These are phyloP conservation scores for Macrotus californicus DNA, from an alignment of 2,113 vertebrate genomes.

Conservation along the genomic window DNA sequence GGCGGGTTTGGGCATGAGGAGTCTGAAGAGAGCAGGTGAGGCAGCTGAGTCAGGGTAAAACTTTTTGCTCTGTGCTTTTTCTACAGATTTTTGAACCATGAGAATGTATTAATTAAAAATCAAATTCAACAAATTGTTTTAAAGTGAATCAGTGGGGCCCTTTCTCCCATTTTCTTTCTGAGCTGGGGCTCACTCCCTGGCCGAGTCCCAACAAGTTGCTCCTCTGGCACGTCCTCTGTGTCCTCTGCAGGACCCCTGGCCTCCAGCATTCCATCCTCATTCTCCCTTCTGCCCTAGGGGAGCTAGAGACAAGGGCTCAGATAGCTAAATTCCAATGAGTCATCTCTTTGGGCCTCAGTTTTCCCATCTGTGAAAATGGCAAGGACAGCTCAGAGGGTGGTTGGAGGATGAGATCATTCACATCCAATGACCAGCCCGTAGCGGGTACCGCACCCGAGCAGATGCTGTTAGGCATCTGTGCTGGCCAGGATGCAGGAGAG, in stretches of 20 bases:
- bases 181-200: background rate
- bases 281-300: background rate
- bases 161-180: background rate
- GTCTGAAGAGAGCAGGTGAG: background rate
- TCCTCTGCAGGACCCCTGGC: background rate
- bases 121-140: background rate
- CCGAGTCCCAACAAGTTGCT: background rate
- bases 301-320: background rate
- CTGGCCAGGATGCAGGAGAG: background rate
- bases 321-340: background rate
- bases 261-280: background rate
- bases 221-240: background rate
- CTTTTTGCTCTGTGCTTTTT: background rate
- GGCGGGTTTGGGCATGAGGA: rapidly evolving
- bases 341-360: slow-evolving; percentile 6
- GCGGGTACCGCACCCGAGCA: background rate
- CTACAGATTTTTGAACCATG: background rate
- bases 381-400: background rate
- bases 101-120: background rate
- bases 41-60: too few species aligned
- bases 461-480: background rate
- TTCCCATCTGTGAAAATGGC: background rate
- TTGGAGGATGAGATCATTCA: background rate
- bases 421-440: background rate
- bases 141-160: background rate